Evolutionary conservation across 2,888 invertebrate genomes (phyloP), one percentile per base, ranked within the genome.

Genomic region (Pristionchus maxplancki): DNA sequence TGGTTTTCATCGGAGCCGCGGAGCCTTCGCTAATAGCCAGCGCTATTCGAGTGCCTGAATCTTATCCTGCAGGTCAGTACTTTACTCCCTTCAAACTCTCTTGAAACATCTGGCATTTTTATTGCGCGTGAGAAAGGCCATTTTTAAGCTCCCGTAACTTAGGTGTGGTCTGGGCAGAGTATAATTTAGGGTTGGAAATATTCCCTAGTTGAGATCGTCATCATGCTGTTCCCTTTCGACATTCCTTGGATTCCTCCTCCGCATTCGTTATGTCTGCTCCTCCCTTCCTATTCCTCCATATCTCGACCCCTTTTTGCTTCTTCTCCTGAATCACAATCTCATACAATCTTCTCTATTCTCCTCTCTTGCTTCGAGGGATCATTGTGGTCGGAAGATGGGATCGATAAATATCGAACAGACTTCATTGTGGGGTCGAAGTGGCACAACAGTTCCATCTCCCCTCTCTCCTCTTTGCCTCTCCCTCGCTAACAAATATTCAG

Each of bases 31-130:
- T 58, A 2, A 50, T 78, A 28, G 40, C 74, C 24, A 78, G 37
- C 28, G 78, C 74, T 34, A 87, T 87, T 78, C 87, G 78, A n/a
- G 87, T 87, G 31, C 87, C 87, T 3, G 87, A 87, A 44, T 44
- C 74, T 15, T 87, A 87, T 24, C 87, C 87, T 13, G 34, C 74
- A 50, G 87, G 87, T 87, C 0, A 67, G 34, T 17, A 34, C 34
- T 20, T 37, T 9, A 50, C 17, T 50, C 15, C 0, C 50, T 2
- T 50, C 50, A 50, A 20, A 13, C 17, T 20, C 15, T 20, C 50
- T 50, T 50, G 50, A 50, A 50, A 50, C 50, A 20, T 50, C 50
- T 20, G 20, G 20, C 50, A 20, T 20, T 50, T 50, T 50, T 50
- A 50, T 50, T 50, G 50, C 50, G 15, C 50, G 50, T 50, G 50